Percentiles rank a stretch among this genome's conserved stretches.
These are phyloP conservation scores for Gonatopus flavifemur DNA, from an alignment of 1,140 invertebrate species.

Conservation along the genomic window DNA sequence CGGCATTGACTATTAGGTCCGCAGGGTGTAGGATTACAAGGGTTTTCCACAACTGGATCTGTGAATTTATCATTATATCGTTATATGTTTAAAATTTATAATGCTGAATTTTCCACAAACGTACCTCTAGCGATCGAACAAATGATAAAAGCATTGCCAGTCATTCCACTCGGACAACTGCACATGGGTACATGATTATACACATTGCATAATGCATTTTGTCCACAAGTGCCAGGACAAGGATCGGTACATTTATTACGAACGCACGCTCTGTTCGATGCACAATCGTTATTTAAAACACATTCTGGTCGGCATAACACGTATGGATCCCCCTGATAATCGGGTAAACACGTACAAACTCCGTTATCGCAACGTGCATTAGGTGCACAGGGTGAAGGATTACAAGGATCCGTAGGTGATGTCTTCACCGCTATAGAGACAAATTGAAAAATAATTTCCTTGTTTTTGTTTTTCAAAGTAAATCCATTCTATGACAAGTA, in stretches of 20 bases:
- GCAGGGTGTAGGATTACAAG: conserved; percentile 54
- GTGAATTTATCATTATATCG: no score
- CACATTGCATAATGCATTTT: conserved; percentile 73
- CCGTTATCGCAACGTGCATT: conserved; percentile 61
- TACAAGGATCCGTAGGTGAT: conserved; percentile 47
- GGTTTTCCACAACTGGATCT: conserved; percentile 24
- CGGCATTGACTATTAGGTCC: conserved; percentile 48
- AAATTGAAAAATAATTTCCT: no score
- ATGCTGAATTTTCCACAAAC: neutral
- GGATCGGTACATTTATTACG: conserved; percentile 46
- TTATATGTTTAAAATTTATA: neutral
- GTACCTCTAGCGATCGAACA: neutral
- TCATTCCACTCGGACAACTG: conserved; percentile 67
- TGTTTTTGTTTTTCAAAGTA: no score
- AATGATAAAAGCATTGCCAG: conserved; percentile 64
- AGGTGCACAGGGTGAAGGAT: conserved; percentile 61
- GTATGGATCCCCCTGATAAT: conserved; percentile 61
- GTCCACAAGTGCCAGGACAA: conserved; percentile 59
- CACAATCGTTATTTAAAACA: conserved; percentile 49
- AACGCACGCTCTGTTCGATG: conserved; percentile 42
- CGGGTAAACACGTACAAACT: conserved; percentile 55
- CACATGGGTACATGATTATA: conserved; percentile 71
- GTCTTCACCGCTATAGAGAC: neutral
- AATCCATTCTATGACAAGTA: neutral
- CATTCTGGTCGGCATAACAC: conserved; percentile 51